phyloP scores from a whole-genome alignment of 2,888 invertebrate genomes.

The Zhuqinia jingwanae region DNA sequence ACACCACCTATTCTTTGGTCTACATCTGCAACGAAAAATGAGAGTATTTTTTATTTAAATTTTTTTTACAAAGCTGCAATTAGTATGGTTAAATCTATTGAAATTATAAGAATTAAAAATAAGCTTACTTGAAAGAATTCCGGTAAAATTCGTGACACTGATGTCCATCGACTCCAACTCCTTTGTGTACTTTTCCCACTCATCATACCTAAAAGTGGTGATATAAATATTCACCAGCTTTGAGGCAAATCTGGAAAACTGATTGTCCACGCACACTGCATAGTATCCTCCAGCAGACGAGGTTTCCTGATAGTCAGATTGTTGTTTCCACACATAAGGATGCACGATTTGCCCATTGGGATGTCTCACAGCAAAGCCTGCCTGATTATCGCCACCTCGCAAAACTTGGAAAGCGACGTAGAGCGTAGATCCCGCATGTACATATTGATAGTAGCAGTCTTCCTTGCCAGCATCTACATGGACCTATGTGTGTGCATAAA shows the following conservation, averaged over 20 bases:
- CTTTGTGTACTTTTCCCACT: slow-evolving; percentile 95
- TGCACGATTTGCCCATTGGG: slow-evolving; percentile 92
- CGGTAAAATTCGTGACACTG: slow-evolving; percentile 93
- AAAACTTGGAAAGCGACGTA: slow-evolving; percentile 85
- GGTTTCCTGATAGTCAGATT: slow-evolving; percentile 93
- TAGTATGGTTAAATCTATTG: background rate
- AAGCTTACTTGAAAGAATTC: slow-evolving; percentile 70
- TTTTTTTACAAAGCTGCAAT: no score
- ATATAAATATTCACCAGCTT: slow-evolving; percentile 95
- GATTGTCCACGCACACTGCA: slow-evolving; percentile 95
- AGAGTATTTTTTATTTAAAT: background rate
- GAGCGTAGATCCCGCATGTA: slow-evolving; percentile 91
- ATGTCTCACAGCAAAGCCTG: slow-evolving; percentile 94
- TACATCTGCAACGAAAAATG: slow-evolving; percentile 82
- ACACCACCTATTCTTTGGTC: slow-evolving; percentile 93
- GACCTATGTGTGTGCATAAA: no score
- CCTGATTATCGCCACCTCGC: slow-evolving; percentile 96
- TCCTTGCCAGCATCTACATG: slow-evolving; percentile 97
- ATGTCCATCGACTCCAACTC: slow-evolving; percentile 92
- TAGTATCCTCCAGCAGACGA: slow-evolving; percentile 92
- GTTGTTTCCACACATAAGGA: slow-evolving; percentile 95
- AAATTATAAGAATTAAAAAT: slow-evolving; percentile 19
- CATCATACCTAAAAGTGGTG: slow-evolving; percentile 93
- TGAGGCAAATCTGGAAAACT: slow-evolving; percentile 94
- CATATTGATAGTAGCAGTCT: slow-evolving; percentile 97